Evolutionary conservation across 1,140 invertebrate species (phyloP).

Genomic region (Brachionus plicatilis): DNA sequence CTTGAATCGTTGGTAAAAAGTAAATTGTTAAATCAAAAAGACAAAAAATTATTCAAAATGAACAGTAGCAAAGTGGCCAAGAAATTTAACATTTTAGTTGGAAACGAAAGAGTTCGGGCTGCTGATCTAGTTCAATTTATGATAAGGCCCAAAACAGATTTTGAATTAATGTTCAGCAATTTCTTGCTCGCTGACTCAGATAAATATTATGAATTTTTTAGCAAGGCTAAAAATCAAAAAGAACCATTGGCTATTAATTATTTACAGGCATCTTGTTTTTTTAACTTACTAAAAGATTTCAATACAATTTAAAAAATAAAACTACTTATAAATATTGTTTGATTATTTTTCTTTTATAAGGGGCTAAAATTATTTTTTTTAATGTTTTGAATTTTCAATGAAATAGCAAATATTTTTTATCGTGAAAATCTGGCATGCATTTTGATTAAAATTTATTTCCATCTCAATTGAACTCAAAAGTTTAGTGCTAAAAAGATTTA

Average conservation of each 20-base stretch:
- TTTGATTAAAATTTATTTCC: background rate
- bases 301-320: background rate
- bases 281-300: conserved; percentile 24
- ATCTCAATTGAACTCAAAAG: background rate
- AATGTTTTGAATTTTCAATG: background rate
- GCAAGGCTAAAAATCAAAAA: background rate
- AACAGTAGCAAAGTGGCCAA: conserved; percentile 26
- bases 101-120: conserved; percentile 14
- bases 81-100: conserved; percentile 24
- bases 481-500: background rate
- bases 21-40: background rate
- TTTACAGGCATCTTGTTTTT: conserved; percentile 36
- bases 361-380: background rate
- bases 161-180: background rate
- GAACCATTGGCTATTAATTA: conserved; percentile 38
- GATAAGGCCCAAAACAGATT: background rate
- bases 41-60: conserved; percentile 37
- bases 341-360: background rate
- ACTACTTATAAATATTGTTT: background rate
- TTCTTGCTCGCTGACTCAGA: background rate
- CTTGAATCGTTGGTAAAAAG: conserved; percentile 3
- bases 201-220: conserved; percentile 5
- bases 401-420: background rate
- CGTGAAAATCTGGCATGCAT: background rate
- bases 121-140: conserved; percentile 8